Evolutionary conservation across 2,888 invertebrate genomes (phyloP), one percentile per base, ranked within the genome.

Genomic region (Cloeon dipterum): DNA sequence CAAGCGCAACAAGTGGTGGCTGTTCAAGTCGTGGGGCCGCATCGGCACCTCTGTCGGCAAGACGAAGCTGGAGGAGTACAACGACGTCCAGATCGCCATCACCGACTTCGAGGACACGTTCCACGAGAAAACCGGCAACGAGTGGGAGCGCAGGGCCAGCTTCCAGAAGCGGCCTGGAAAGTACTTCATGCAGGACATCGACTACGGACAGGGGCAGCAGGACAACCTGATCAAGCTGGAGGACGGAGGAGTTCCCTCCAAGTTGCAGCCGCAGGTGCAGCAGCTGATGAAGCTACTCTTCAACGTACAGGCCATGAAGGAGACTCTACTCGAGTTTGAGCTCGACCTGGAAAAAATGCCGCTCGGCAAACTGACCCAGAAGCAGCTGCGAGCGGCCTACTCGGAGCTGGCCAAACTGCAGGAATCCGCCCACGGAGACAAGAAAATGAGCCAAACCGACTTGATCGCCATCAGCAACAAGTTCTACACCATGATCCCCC

Each of bases 311-410:
- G 62, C 65, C 5, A 96, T 98, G 94, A 89, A 89, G 53, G 73
- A 73, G 52, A 77, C 85, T 0, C 73, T 98, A 70, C 55, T 82
- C 51, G 91, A 94, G 52, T 94, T 91, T 58, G 91, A 98, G 63
- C 62, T 98, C 46, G 96, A 98, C 55, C 70, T 83, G 47, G 88
- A 91, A 43, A 94, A 96, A 59, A 94, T 98, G 96, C 98, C 98
- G 0, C 60, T 98, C 7, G 98, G 96, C 17, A 96, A 96, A 59
- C 57, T 98, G 10, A 91, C 91, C 2, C 75, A 81, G 52, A 74
- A 76, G 38, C 89, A 93, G 61, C 75, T 98, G 39, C 72, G 81
- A 50, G 62, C 70, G 23, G 96, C 94, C 0, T 94, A 79, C 52
- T 58, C 58, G 36, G 77, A 93, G 1, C 59, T 98, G 17, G 68